Percentiles rank a stretch among this genome's conserved stretches.
These are phyloP conservation scores for Branchinecta lindahli DNA, from an alignment of 1,140 invertebrate genomes.

Conservation along the genomic window DNA sequence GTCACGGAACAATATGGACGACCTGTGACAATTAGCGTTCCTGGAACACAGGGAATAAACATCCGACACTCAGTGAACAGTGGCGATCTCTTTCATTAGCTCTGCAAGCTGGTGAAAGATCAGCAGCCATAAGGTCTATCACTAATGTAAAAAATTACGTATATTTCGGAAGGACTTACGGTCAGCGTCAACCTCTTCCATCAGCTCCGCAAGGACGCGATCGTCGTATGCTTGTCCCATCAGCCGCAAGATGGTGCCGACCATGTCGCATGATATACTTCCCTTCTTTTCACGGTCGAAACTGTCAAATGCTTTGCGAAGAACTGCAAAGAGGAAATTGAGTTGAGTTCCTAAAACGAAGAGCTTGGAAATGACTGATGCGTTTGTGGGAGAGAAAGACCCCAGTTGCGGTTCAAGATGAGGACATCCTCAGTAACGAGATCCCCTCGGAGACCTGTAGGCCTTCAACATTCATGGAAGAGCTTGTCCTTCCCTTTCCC, in stretches of 20 bases:
- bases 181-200: conserved; percentile 88
- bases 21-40: no score
- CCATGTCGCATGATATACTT: conserved; percentile 84
- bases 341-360: no score
- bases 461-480: background rate
- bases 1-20: no score
- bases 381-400: background rate
- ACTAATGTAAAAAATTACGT: background rate
- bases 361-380: no score
- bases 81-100: no score
- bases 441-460: background rate
- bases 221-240: conserved; percentile 95
- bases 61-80: no score
- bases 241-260: conserved; percentile 77
- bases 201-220: conserved; percentile 80
- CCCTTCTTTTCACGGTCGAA: conserved; percentile 87
- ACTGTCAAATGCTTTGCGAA: conserved; percentile 88
- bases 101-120: no score
- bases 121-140: background rate
- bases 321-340: conserved; percentile 40
- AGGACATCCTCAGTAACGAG: background rate
- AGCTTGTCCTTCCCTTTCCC: background rate
- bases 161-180: conserved; percentile 44
- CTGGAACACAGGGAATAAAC: no score
- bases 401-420: background rate